phyloP scores from a whole-genome alignment of 2,888 invertebrate genomes.

The Stenoptilia bipunctidactyla region DNA sequence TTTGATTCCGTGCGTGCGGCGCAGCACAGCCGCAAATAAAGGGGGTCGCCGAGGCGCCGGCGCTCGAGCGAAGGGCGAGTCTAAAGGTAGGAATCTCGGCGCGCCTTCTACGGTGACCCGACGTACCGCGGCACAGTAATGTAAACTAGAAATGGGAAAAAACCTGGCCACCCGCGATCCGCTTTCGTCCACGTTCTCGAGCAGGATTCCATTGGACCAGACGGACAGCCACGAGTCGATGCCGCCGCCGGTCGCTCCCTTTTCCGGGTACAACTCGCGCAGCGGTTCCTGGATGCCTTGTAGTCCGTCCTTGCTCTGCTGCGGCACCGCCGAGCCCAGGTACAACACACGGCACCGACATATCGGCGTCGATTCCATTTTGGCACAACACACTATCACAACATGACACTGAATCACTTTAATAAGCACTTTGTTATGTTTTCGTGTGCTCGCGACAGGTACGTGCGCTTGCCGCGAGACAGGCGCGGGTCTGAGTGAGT shows the following conservation, averaged over 20 bases:
- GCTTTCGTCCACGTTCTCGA: slow-evolving; percentile 97
- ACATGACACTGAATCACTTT: slow-evolving; percentile 53
- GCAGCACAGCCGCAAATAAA: slow-evolving; percentile 94
- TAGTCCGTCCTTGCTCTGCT: slow-evolving; percentile 97
- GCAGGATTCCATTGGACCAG: slow-evolving; percentile 94
- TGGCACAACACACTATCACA: slow-evolving; percentile 62
- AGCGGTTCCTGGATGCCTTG: slow-evolving; percentile 98
- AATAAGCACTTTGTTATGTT: slow-evolving; percentile 26
- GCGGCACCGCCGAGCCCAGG: slow-evolving; percentile 95
- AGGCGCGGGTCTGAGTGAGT: slow-evolving; percentile 63
- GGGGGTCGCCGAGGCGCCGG: slow-evolving; percentile 96
- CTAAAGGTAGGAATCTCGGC: slow-evolving; percentile 92
- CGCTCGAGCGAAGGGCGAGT: slow-evolving; percentile 94
- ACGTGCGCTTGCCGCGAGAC: slow-evolving; percentile 56
- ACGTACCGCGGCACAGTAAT: slow-evolving; percentile 96
- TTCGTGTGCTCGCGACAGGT: slow-evolving; percentile 22
- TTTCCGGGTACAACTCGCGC: slow-evolving; percentile 94
- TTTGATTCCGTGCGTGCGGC: slow-evolving; percentile 96
- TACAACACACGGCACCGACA: slow-evolving; percentile 97
- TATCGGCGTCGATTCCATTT: slow-evolving; percentile 89
- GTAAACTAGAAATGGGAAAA: slow-evolving; percentile 94
- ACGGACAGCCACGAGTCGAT: slow-evolving; percentile 97
- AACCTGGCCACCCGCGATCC: slow-evolving; percentile 94
- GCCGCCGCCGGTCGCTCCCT: slow-evolving; percentile 90
- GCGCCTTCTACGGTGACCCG: slow-evolving; percentile 83